These are phyloP conservation scores for Choloepus hoffmanni DNA, from an alignment of 2,113 vertebrate species.

Conservation along the genomic window DNA sequence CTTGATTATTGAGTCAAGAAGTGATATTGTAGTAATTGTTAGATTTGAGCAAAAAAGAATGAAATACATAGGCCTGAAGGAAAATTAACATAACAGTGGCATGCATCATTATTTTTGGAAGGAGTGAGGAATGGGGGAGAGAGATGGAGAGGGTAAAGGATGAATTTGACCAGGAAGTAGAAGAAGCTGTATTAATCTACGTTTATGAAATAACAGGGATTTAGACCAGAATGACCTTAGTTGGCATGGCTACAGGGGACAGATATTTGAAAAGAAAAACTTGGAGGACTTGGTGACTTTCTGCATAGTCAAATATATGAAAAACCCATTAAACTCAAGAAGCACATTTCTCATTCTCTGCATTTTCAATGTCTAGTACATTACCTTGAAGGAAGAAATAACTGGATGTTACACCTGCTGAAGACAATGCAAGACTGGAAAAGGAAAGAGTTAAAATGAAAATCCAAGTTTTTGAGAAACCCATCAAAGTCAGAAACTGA, in stretches of 20 bases:
- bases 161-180: neutral
- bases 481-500: neutral
- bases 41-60: neutral
- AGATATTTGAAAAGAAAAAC: neutral
- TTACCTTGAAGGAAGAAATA: neutral
- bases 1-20: neutral
- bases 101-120: neutral
- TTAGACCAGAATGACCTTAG: neutral
- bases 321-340: neutral
- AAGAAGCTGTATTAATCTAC: neutral
- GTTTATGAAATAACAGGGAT: neutral
- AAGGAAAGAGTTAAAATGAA: neutral
- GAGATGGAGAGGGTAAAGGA: neutral
- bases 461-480: neutral
- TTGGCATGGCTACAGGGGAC: neutral
- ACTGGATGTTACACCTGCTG: neutral
- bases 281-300: neutral
- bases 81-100: neutral
- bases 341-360: neutral
- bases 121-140: neutral
- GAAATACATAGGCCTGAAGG: neutral
- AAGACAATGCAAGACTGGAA: neutral
- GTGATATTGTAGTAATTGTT: neutral
- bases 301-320: neutral
- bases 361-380: neutral